A percentile compares a stretch with the other conserved stretches of the same genome.
These are phyloP conservation scores for Ornithorhynchus anatinus DNA, from an alignment of 2,113 vertebrate species.

Conservation along the genomic window DNA sequence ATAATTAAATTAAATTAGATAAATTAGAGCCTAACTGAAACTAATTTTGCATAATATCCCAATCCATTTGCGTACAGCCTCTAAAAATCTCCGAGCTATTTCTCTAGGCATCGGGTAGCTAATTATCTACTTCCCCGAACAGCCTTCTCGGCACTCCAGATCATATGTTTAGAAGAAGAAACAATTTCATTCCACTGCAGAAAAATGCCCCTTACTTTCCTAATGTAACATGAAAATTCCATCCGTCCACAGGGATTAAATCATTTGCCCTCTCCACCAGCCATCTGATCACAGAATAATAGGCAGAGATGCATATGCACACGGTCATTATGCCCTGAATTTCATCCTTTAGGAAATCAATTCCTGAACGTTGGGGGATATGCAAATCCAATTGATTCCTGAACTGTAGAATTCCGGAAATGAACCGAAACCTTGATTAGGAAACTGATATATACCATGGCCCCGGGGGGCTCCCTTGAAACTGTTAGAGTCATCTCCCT, in stretches of 20 bases:
- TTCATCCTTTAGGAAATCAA: slow-evolving; percentile 71
- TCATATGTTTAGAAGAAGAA: slow-evolving; percentile 59
- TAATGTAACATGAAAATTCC: slow-evolving; percentile 63
- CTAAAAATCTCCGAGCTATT: slow-evolving; percentile 70
- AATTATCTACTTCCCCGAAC: slow-evolving; percentile 72
- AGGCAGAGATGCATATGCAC: slow-evolving; percentile 42
- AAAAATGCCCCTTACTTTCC: slow-evolving; percentile 46
- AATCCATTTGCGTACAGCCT: slow-evolving; percentile 68
- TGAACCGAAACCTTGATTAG: slow-evolving; percentile 39
- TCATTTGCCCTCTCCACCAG: slow-evolving; percentile 61
- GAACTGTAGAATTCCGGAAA: slow-evolving; percentile 56
- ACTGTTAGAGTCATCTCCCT: slow-evolving; percentile 55
- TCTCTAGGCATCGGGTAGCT: slow-evolving; percentile 72
- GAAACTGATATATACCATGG: not conserved
- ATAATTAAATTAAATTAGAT: slow-evolving; percentile 75
- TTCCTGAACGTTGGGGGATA: slow-evolving; percentile 67
- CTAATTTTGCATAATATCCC: slow-evolving; percentile 74
- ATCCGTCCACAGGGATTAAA: slow-evolving; percentile 59
- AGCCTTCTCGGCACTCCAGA: slow-evolving; percentile 66
- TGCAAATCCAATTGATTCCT: slow-evolving; percentile 71
- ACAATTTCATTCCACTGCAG: slow-evolving; percentile 60
- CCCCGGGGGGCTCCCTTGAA: slow-evolving; percentile 24
- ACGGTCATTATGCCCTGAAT: slow-evolving; percentile 61
- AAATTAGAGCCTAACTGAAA: slow-evolving; percentile 73
- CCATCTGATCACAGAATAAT: slow-evolving; percentile 62